Conservation (phyloP, 1,140 invertebrate species). For the Trypoxylus dichotomus region DNA sequence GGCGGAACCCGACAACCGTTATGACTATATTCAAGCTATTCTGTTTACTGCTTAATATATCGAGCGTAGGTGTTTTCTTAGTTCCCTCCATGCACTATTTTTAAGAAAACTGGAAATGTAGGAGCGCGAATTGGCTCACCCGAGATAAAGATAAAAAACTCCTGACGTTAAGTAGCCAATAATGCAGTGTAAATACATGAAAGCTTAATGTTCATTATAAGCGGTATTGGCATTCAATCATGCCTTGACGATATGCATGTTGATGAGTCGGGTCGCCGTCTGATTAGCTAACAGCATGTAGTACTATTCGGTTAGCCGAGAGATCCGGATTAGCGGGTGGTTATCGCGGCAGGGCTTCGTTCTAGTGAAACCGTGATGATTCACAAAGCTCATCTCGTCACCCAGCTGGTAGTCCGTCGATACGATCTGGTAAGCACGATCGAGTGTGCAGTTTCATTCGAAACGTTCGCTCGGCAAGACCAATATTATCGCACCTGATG, state of each 20-base stretch:
- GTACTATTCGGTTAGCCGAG: not conserved
- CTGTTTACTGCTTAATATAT: too few species aligned
- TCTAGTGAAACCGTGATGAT: not conserved
- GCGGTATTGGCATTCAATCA: not conserved
- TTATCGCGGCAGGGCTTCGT: not conserved
- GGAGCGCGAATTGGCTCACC: not conserved
- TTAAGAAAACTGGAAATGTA: too few species aligned
- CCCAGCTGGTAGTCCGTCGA: not conserved
- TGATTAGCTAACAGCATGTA: slow-evolving; percentile 12
- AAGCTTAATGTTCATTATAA: not conserved
- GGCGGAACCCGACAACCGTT: too few species aligned
- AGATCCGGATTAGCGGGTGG: not conserved
- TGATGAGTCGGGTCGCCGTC: not conserved
- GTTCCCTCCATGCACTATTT: too few species aligned
- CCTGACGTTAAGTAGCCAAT: not conserved
- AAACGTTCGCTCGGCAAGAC: not conserved
- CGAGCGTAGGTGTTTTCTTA: too few species aligned
- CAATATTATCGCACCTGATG: slow-evolving; percentile 13
- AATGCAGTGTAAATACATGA: not conserved
- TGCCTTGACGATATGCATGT: not conserved
- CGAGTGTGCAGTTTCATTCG: not conserved
- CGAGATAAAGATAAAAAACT: not conserved
- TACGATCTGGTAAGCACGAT: not conserved
- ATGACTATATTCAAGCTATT: too few species aligned
- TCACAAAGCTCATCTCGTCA: slow-evolving; percentile 5